Percentiles rank a stretch among this genome's conserved stretches.
Evolutionary conservation across 1,140 invertebrate genomes (phyloP).

Genomic region (Watersipora subatra): DNA sequence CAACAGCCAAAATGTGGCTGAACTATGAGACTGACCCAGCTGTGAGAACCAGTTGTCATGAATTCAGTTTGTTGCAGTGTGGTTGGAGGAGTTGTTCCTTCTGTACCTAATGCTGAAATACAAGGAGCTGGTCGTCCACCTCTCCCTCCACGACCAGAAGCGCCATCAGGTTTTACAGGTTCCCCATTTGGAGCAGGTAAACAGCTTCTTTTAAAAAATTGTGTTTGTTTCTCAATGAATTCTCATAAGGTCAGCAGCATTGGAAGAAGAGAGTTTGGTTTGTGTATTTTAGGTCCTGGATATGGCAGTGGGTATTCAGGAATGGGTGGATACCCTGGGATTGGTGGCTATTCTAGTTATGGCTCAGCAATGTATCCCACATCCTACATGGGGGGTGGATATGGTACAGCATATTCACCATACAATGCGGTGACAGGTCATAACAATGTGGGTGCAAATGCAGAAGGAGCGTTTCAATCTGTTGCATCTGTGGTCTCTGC

Average conservation of each 20-base stretch:
- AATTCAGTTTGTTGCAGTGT: not conserved
- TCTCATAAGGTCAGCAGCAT: too few species aligned
- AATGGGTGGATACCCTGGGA: too few species aligned
- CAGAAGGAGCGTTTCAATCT: slow-evolving; percentile 77
- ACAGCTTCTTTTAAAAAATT: too few species aligned
- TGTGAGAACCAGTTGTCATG: too few species aligned
- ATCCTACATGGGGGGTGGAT: not conserved
- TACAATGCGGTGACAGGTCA: not conserved
- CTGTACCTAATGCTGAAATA: not conserved
- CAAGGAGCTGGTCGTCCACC: not conserved
- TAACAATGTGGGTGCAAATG: slow-evolving; percentile 68
- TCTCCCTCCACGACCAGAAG: not conserved
- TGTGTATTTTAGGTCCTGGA: too few species aligned
- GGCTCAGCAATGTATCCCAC: not conserved
- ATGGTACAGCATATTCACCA: not conserved
- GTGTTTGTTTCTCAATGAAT: too few species aligned
- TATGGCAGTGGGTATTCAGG: too few species aligned
- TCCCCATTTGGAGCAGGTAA: not conserved
- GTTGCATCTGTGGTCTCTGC: slow-evolving; percentile 82
- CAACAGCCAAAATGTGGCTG: too few species aligned
- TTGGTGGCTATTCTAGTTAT: too few species aligned
- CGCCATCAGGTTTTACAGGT: not conserved
- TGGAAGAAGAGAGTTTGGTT: too few species aligned
- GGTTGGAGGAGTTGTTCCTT: not conserved
- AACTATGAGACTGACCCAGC: too few species aligned